phyloP scores from a whole-genome alignment of 1,140 invertebrate genomes.

The Trinorchestia longiramus region DNA sequence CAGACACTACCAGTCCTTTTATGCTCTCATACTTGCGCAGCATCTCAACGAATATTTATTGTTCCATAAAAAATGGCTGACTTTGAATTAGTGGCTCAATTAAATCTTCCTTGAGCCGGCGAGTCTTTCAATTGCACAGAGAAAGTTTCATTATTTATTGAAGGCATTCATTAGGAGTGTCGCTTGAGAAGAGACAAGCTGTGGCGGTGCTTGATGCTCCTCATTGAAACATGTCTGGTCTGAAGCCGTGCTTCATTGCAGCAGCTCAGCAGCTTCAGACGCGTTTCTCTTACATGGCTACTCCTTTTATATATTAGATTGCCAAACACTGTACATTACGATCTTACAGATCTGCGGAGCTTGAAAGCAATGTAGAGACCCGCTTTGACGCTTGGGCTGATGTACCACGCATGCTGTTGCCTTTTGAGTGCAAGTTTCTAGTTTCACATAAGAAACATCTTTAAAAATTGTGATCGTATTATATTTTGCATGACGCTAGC shows the following conservation, averaged over 20 bases:
- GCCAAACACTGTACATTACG: background rate
- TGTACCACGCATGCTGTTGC: background rate
- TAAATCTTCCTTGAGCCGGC: background rate
- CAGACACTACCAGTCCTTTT: too few relatives aligned
- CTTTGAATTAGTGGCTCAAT: slow-evolving; percentile 48
- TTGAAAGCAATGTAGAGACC: background rate
- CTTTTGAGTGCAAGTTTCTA: background rate
- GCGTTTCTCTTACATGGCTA: background rate
- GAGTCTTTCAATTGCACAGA: slow-evolving; percentile 28
- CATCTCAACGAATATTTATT: slow-evolving; percentile 6
- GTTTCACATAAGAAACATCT: too few relatives aligned
- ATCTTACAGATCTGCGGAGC: background rate
- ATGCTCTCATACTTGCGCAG: background rate
- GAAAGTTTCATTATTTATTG: slow-evolving; percentile 49
- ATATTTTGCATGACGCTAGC: too few relatives aligned
- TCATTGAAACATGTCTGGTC: slow-evolving; percentile 8
- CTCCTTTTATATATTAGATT: background rate
- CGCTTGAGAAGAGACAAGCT: background rate
- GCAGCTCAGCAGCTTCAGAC: background rate
- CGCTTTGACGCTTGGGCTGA: background rate
- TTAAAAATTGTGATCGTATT: too few relatives aligned
- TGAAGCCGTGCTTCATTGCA: background rate
- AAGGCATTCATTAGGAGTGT: slow-evolving; percentile 26
- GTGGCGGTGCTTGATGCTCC: background rate
- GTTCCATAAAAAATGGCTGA: background rate